Percentiles rank a stretch among this genome's conserved stretches.
Conservation (phyloP, 2,888 invertebrate species). For the Mimas tiliae region DNA sequence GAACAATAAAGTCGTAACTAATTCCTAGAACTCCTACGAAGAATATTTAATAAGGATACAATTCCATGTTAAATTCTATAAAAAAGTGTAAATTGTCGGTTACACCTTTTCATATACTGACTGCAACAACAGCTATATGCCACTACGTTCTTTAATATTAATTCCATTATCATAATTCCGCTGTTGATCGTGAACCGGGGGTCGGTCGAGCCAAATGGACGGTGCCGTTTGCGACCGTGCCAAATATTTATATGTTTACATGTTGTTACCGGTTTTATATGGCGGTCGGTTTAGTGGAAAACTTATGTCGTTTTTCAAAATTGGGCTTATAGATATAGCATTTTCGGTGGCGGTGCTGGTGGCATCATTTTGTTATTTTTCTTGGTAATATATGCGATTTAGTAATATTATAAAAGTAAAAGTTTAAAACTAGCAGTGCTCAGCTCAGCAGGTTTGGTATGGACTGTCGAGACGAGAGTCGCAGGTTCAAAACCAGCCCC, state of each 20-base stretch:
- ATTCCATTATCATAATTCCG: slow-evolving; percentile 60
- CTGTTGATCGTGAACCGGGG: slow-evolving; percentile 45
- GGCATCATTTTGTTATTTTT: slow-evolving; percentile 3
- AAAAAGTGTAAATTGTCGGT: background rate
- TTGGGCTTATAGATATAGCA: background rate
- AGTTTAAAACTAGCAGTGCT: too few relatives aligned
- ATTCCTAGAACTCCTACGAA: too few relatives aligned
- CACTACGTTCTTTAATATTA: slow-evolving; percentile 49
- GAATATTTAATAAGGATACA: too few relatives aligned
- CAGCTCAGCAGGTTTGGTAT: too few relatives aligned
- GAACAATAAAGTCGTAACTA: too few relatives aligned
- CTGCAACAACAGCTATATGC: slow-evolving; percentile 28
- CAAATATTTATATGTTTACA: slow-evolving; percentile 54
- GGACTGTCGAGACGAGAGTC: too few relatives aligned
- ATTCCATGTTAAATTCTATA: too few relatives aligned
- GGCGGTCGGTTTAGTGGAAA: slow-evolving; percentile 5
- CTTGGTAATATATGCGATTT: background rate
- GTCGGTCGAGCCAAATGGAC: slow-evolving; percentile 48
- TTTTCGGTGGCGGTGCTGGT: background rate
- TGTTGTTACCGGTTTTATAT: slow-evolving; percentile 42
- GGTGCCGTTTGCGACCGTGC: slow-evolving; percentile 45
- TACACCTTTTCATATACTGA: background rate
- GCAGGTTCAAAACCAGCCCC: too few relatives aligned
- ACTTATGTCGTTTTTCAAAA: slow-evolving; percentile 17
- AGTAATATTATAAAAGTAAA: too few relatives aligned